phyloP scores from a whole-genome alignment of 2,888 invertebrate species.

The Apoda limacodes region DNA sequence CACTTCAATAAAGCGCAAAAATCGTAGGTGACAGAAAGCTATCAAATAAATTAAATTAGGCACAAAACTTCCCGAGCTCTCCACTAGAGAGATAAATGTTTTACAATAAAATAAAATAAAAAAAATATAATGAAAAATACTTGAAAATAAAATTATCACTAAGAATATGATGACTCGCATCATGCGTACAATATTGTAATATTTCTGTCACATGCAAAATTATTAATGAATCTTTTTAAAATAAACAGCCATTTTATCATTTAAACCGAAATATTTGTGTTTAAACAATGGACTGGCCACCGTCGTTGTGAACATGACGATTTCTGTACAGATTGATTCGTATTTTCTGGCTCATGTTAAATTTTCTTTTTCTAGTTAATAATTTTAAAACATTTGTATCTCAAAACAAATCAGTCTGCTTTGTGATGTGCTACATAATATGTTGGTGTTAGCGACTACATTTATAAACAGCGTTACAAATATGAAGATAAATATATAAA shows the following conservation, averaged over 20 bases:
- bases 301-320: too few relatives aligned
- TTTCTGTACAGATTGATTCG: too few relatives aligned
- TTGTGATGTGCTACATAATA: conserved; percentile 32
- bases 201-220: conserved; percentile 56
- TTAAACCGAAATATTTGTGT: too few relatives aligned
- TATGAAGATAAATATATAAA: conserved; percentile 24
- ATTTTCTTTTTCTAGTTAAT: too few relatives aligned
- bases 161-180: conserved; percentile 24
- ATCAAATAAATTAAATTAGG: conserved; percentile 25
- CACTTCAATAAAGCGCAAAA: conserved; percentile 33
- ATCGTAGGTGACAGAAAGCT: conserved; percentile 55
- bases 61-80: conserved; percentile 64
- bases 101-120: conserved; percentile 29
- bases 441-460: conserved; percentile 46
- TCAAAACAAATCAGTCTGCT: too few relatives aligned
- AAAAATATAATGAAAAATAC: conserved; percentile 28
- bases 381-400: too few relatives aligned
- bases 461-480: conserved; percentile 43
- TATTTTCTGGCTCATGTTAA: too few relatives aligned
- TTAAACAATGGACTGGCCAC: too few relatives aligned
- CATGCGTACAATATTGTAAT: conserved; percentile 44
- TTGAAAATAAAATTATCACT: conserved; percentile 25
- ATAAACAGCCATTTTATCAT: too few relatives aligned
- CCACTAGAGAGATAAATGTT: conserved; percentile 61
- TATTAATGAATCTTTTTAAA: conserved; percentile 6